Evolutionary conservation across 2,797 vertebrate genomes (phyloP), one percentile per base, ranked within the genome.

Genomic region (Typhlichthys eigenmanni): DNA sequence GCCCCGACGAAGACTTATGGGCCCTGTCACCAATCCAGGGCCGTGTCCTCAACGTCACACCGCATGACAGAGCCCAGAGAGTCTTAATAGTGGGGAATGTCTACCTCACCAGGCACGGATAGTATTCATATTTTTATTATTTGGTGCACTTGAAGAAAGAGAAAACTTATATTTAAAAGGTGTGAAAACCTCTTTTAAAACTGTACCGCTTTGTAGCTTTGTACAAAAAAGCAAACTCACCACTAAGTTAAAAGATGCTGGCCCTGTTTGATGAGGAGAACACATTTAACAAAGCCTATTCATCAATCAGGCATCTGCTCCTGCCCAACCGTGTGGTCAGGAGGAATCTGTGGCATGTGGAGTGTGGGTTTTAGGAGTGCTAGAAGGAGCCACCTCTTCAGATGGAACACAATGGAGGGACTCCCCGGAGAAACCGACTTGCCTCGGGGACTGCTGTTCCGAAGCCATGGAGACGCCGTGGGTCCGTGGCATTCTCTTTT

Each of bases 1-100:
- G 78, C 77, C 78, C 55, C 34, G 8, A 24, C 51, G 59, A 81
- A 87, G 85, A 91, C 85, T 89, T 90, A 92, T 90, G 80, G 85
- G 70, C 65, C 87, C 88, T 92, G 89, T 92, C 89, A 90, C 68
- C 8, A 75, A 56, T 79, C 83, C 76, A 82, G 86, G 82, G 85
- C 87, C 66, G 60, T 43, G 80, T 85, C 81, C 78, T 73, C 64
- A 79, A 82, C 79, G 80, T 83, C 81, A 81, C 59, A 19, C 64
- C 4, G 69, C 74, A 61, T 84, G 83, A 91, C 75, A 75, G 82
- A 87, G 84, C 80, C 88, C 88, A 90, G 86, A 87, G 74, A 85
- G 60, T 64, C 64, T 77, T 61, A 55, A 66, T 71, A 75, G 81
- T 62, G 11, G n/a, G 13, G 55, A 66, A 43, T 17, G 77, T 72